Evolutionary conservation across 2,797 vertebrate species (phyloP).

Genomic region (Pelobates cultripes): DNA sequence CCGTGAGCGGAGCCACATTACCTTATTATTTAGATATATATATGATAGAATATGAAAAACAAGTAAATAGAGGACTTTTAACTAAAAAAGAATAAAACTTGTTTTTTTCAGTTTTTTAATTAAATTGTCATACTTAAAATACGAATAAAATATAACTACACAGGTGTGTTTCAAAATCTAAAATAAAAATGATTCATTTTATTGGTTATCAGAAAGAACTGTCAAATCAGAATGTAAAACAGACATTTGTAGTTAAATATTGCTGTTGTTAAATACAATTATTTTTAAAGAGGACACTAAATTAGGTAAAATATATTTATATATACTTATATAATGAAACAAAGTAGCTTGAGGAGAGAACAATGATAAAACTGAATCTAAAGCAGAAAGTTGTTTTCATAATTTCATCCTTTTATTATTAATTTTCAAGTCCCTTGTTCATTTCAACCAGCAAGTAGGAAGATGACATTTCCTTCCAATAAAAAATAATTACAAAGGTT

Average conservation of each 20-base stretch:
- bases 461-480: constrained; percentile 49
- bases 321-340: background rate
- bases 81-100: too few species aligned
- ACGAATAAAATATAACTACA: too few species aligned
- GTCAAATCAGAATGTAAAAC: background rate
- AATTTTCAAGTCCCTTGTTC: constrained; percentile 30
- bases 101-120: too few species aligned
- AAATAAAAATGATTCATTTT: too few species aligned
- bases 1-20: too few species aligned
- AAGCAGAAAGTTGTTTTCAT: constrained; percentile 39
- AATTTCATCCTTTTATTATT: constrained; percentile 17
- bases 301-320: background rate
- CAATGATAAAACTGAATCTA: background rate
- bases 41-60: too few species aligned
- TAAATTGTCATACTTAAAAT: too few species aligned
- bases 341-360: background rate
- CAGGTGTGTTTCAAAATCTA: too few species aligned
- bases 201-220: too few species aligned
- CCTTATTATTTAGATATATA: too few species aligned
- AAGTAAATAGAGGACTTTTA: too few species aligned
- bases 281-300: background rate
- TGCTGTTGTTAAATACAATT: background rate
- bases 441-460: constrained; percentile 26
- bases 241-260: background rate
- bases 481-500: constrained; percentile 52